Evolutionary conservation across 2,888 invertebrate species (phyloP).

Genomic region (Erebia ligea): DNA sequence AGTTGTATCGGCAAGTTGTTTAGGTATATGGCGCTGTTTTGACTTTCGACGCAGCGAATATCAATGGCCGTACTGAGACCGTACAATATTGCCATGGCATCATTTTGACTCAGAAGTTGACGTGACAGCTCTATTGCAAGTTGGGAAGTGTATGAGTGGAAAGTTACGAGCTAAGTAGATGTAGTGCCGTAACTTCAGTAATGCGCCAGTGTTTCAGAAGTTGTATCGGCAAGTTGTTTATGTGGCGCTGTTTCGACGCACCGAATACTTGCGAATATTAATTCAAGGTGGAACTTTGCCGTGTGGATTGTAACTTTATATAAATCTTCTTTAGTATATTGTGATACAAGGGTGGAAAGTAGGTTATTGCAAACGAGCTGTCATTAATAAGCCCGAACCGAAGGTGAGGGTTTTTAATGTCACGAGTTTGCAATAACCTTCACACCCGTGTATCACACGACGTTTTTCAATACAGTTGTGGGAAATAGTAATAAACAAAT

Average conservation of each 20-base stretch:
- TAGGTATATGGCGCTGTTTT: too few species aligned
- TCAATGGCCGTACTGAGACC: too few species aligned
- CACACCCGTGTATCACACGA: too few species aligned
- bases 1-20: conserved; percentile 19
- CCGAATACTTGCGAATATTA: conserved; percentile 25
- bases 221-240: conserved; percentile 38
- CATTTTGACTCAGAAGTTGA: conserved; percentile 7
- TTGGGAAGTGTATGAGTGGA: conserved; percentile 2
- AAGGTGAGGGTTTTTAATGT: too few species aligned
- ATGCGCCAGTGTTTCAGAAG: conserved; percentile 26
- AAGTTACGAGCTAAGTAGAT: conserved; percentile 10
- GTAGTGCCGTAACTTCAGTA: conserved; percentile 13
- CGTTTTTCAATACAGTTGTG: too few species aligned
- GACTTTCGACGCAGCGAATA: too few species aligned
- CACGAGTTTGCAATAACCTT: too few species aligned
- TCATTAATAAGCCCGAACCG: too few species aligned
- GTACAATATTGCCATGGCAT: background rate
- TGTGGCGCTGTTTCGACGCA: conserved; percentile 39
- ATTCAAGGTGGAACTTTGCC: conserved; percentile 39
- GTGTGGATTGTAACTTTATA: conserved; percentile 26
- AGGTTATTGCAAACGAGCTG: too few species aligned
- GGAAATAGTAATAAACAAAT: too few species aligned
- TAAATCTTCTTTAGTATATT: too few species aligned
- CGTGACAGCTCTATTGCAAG: conserved; percentile 3
- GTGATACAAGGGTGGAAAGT: too few species aligned